Percentiles rank a stretch among this genome's conserved stretches.
Evolutionary conservation across 2,797 vertebrate genomes (phyloP).

Genomic region (Hoplostethus mediterraneus): DNA sequence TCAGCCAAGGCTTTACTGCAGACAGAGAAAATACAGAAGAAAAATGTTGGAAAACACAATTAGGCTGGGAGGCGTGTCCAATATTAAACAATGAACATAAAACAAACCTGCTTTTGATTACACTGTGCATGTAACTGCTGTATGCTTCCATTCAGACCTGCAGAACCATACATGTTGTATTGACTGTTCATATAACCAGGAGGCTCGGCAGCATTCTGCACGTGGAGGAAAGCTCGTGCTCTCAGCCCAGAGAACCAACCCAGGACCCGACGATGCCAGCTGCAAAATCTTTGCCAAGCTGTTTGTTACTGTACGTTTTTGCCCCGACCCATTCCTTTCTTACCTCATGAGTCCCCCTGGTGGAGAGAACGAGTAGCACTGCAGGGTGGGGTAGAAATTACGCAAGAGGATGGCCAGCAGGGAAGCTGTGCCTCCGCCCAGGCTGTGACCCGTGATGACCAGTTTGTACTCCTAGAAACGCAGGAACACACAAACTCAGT

Average conservation of each 20-base stretch:
- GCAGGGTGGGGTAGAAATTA: conserved; percentile 86
- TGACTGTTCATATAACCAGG: background rate
- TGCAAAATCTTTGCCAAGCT: background rate
- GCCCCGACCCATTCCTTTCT: conserved; percentile 4
- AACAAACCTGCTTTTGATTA: too few species aligned
- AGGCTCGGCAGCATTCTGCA: background rate
- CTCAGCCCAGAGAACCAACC: background rate
- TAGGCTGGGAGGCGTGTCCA: background rate
- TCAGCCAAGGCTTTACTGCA: conserved; percentile 94
- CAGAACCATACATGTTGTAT: background rate
- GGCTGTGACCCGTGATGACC: conserved; percentile 94
- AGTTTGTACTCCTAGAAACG: conserved; percentile 91
- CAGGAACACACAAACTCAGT: conserved; percentile 17
- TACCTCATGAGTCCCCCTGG: conserved; percentile 97
- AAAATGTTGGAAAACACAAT: background rate
- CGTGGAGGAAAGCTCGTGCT: background rate
- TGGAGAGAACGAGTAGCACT: conserved; percentile 95
- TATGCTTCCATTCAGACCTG: too few species aligned
- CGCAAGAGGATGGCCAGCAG: conserved; percentile 89
- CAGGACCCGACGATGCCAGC: background rate
- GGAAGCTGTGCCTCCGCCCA: conserved; percentile 92
- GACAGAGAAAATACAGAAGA: conserved; percentile 27
- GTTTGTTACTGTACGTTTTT: too few species aligned
- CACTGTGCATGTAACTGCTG: too few species aligned
- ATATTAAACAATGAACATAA: too few species aligned